These are phyloP conservation scores for Halcyon chelicuti DNA, from an alignment of 2,797 vertebrate genomes.

Conservation along the genomic window DNA sequence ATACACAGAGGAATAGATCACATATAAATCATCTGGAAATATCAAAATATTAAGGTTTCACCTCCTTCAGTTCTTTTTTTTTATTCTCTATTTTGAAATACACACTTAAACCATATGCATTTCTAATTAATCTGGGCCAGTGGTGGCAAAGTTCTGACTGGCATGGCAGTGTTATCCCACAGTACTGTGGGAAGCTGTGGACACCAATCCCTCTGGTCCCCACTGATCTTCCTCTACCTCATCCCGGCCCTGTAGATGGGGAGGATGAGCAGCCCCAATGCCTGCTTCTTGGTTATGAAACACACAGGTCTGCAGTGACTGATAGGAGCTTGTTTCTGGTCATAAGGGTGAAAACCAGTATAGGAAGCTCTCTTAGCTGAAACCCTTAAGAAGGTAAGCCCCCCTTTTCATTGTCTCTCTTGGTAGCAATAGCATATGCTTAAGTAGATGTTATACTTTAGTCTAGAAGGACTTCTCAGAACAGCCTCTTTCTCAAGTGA, in stretches of 20 bases:
- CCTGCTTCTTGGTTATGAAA: neutral
- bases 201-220: neutral
- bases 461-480: neutral
- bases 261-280: neutral
- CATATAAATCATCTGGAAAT: neutral
- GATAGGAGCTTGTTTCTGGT: neutral
- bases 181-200: fast-evolving
- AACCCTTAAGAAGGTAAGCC: neutral
- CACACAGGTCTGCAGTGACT: fast-evolving
- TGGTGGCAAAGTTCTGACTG: neutral
- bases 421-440: neutral
- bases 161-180: fast-evolving
- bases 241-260: neutral
- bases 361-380: neutral
- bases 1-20: neutral
- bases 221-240: fast-evolving
- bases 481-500: neutral
- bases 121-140: neutral
- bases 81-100: neutral
- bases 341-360: neutral
- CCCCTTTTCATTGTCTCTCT: fast-evolving
- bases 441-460: neutral
- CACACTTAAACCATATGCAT: neutral
- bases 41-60: neutral
- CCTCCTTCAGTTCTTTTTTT: neutral